Conservation (phyloP, 2,797 vertebrate species). For the Myripristis murdjan region DNA sequence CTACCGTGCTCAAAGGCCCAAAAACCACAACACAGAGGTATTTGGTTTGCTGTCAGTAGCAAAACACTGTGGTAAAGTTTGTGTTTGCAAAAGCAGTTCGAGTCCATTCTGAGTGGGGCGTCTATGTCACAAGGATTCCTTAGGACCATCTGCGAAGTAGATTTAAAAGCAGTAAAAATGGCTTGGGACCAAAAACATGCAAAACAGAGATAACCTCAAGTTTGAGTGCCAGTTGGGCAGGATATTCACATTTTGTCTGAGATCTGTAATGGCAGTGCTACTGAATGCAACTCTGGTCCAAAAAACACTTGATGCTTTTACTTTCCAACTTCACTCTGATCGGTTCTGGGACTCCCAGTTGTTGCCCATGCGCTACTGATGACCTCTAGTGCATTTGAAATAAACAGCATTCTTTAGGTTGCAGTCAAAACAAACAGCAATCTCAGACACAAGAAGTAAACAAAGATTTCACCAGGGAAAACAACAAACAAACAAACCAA, state of each 20-base stretch:
- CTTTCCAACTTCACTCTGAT: conserved; percentile 7
- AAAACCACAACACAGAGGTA: conserved; percentile 5
- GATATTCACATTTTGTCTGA: conserved; percentile 36
- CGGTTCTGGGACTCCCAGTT: conserved; percentile 10
- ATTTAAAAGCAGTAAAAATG: conserved; percentile 1
- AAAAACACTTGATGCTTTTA: conserved; percentile 4
- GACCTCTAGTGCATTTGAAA: conserved; percentile 43
- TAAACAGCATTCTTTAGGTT: conserved; percentile 26
- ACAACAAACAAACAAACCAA: conserved; percentile 21
- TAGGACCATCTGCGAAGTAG: conserved; percentile 9
- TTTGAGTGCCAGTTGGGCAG: conserved; percentile 31
- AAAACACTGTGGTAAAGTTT: conserved; percentile 18
- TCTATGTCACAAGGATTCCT: conserved; percentile 15
- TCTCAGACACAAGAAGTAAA: conserved; percentile 43
- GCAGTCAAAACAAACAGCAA: conserved; percentile 60
- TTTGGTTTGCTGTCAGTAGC: conserved; percentile 13
- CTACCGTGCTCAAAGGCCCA: conserved; percentile 1
- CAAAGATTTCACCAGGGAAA: conserved; percentile 46
- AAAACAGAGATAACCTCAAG: neutral
- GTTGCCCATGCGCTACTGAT: conserved; percentile 10
- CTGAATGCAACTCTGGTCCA: conserved; percentile 1
- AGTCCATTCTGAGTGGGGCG: conserved; percentile 5
- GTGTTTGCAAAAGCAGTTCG: conserved; percentile 19
- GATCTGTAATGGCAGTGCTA: conserved; percentile 8
- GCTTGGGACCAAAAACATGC: conserved; percentile 2